phyloP scores from a whole-genome alignment of 2,797 vertebrate genomes.

The Ptychobarbus kaznakovi region DNA sequence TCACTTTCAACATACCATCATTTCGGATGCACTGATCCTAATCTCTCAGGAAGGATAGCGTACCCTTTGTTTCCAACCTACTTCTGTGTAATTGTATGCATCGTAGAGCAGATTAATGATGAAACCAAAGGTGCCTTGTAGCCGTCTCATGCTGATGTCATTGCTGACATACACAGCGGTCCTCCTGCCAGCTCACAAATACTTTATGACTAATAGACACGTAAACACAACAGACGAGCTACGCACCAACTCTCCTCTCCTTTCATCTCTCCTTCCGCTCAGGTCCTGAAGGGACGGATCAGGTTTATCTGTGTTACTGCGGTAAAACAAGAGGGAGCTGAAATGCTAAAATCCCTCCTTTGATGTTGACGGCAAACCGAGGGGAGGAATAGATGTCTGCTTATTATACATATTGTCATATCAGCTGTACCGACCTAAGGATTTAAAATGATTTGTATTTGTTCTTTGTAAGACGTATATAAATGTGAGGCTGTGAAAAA shows the following conservation, averaged over 20 bases:
- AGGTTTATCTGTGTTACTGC: constrained; percentile 26
- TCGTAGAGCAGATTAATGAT: not conserved
- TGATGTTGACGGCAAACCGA: constrained; percentile 20
- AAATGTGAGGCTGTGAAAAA: constrained; percentile 1
- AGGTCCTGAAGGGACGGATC: constrained; percentile 44
- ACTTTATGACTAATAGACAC: constrained; percentile 43
- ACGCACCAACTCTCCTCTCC: constrained; percentile 29
- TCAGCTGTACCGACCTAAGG: constrained; percentile 9
- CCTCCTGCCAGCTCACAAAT: constrained; percentile 4
- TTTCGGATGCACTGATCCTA: constrained; percentile 11
- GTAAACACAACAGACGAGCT: constrained; percentile 36
- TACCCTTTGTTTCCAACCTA: constrained; percentile 2
- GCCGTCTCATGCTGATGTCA: constrained; percentile 36
- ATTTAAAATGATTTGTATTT: not conserved
- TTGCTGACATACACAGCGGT: constrained; percentile 33
- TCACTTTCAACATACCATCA: not conserved
- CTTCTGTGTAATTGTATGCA: not conserved
- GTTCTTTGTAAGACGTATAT: not conserved
- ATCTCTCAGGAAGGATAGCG: not conserved
- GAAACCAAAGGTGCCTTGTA: constrained; percentile 37
- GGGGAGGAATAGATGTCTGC: constrained; percentile 24
- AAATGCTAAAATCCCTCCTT: constrained; percentile 27
- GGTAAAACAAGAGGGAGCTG: constrained; percentile 23
- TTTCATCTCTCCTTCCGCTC: constrained; percentile 39
- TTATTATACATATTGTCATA: constrained; percentile 32